Base-by-base conservation (phyloP, 2,797 vertebrate genomes). In the Micrastur ruficollis region DNA sequence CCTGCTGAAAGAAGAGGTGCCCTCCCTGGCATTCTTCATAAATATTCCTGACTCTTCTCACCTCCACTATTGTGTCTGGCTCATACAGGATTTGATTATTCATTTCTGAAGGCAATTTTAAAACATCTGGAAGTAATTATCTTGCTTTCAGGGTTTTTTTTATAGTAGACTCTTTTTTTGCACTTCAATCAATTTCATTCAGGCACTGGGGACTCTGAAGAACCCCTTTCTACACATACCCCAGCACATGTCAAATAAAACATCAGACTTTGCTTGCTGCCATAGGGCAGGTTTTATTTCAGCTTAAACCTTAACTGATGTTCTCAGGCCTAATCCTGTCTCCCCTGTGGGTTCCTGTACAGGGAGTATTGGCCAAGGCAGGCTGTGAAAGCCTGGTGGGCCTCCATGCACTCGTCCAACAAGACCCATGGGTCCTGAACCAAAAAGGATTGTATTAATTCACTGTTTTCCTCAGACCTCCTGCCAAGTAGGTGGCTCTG, bases 111-210 rank as follows among this genome's bases (percentile, higher is more conserved):
- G 56, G 74, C 49, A 86, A 58, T 88, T 95, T 75, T 44, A 70
- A 94, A 94, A 94, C 89, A 96, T 81, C 82, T 95, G 94, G 87
- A 92, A 90, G 67, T 58, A 83, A 92, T 96, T 89, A 76, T 23
- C 25, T 80, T 75, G 79, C 67, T 91, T 82, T 92, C 59, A 55
- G 40, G 27, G 6, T 0, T 8, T 55, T 93, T 89, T 96, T 91
- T 19, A 46, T 90, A 67, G 42, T 42, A 8, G 12, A 31, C 3
- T 31, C 32, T 44, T 74, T 65, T 70, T 85, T 79, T 75, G 10
- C 23, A 21, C 36, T 86, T 91, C 61, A 92, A 40, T 92, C 78
- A 65, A 26, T 73, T 90, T 75, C 67, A 56, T 95, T 71, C 1
- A 12, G 58, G 49, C 78, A 46, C 55, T 29, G 42, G 25, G 23